Conservation (phyloP, 2,797 vertebrate genomes). For the Basileuterus tristriatus region DNA sequence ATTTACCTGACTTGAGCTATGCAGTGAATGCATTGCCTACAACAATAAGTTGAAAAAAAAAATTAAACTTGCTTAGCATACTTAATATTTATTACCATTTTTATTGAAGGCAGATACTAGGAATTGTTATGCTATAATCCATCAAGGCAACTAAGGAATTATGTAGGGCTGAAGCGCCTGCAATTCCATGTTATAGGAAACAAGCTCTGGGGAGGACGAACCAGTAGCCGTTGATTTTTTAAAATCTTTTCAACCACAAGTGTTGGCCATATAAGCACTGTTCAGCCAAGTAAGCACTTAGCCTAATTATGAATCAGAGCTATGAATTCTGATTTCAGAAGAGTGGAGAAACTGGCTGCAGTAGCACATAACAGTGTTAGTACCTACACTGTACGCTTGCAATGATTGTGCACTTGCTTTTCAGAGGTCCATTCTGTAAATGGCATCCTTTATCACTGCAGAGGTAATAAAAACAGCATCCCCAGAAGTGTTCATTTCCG, state of each 20-base stretch:
- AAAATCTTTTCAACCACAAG: not conserved
- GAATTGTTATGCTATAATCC: not conserved
- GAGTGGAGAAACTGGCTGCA: not conserved
- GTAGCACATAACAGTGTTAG: not conserved
- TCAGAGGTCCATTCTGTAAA: not conserved
- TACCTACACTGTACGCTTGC: not conserved
- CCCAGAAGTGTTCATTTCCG: not conserved
- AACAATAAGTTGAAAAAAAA: not conserved
- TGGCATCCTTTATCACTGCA: not conserved
- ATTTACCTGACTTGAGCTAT: not conserved
- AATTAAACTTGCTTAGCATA: not conserved
- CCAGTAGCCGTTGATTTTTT: rapidly evolving
- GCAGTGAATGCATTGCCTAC: not conserved
- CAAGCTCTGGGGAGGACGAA: not conserved
- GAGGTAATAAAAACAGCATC: constrained; percentile 14
- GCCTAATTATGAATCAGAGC: not conserved
- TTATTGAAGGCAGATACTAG: not conserved
- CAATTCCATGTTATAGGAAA: not conserved
- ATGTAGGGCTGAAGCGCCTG: not conserved
- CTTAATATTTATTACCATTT: not conserved
- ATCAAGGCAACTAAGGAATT: not conserved
- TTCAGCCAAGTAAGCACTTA: not conserved
- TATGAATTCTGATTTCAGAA: not conserved
- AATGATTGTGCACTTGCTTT: constrained; percentile 17
- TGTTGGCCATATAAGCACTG: not conserved